Evolutionary conservation across 1,140 invertebrate genomes (phyloP).

Genomic region (Drosophila persimilis): DNA sequence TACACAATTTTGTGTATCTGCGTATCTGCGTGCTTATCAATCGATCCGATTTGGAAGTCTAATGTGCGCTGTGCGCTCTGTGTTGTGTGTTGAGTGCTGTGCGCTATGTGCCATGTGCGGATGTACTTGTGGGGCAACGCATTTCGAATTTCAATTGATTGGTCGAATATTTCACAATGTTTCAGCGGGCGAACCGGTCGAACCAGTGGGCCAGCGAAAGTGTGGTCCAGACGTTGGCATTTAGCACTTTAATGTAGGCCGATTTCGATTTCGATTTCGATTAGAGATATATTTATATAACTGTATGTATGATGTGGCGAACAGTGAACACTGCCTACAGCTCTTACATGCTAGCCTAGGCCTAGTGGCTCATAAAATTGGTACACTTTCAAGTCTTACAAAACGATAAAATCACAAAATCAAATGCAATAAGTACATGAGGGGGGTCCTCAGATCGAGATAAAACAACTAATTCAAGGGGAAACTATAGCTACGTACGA

Average conservation of each 20-base stretch:
- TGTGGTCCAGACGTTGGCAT: constrained; percentile 26
- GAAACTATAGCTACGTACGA: constrained; percentile 20
- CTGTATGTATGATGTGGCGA: constrained; percentile 8
- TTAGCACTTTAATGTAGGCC: constrained; percentile 45
- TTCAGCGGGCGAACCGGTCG: constrained; percentile 22
- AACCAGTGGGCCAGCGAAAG: constrained; percentile 1
- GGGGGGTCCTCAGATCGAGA: not conserved
- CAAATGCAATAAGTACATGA: constrained; percentile 39
- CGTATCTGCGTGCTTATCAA: constrained; percentile 48
- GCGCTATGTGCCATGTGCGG: not conserved
- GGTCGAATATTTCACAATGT: constrained; percentile 28
- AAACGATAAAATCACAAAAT: constrained; percentile 39
- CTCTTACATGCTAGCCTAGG: constrained; percentile 5
- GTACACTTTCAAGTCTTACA: constrained; percentile 33
- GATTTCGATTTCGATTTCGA: constrained; percentile 46
- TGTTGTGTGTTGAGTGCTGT: too few species aligned
- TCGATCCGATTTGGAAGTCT: constrained; percentile 53
- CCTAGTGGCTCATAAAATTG: constrained; percentile 30
- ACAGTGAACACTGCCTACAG: constrained; percentile 36
- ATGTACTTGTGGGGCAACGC: not conserved
- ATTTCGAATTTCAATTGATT: constrained; percentile 43
- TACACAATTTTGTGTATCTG: constrained; percentile 19
- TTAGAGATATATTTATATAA: constrained; percentile 2
- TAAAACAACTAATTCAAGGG: not conserved
- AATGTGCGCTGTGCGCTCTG: constrained; percentile 21